Evolutionary conservation across 2,888 invertebrate genomes (phyloP).

Genomic region (Lycaena phlaeas): DNA sequence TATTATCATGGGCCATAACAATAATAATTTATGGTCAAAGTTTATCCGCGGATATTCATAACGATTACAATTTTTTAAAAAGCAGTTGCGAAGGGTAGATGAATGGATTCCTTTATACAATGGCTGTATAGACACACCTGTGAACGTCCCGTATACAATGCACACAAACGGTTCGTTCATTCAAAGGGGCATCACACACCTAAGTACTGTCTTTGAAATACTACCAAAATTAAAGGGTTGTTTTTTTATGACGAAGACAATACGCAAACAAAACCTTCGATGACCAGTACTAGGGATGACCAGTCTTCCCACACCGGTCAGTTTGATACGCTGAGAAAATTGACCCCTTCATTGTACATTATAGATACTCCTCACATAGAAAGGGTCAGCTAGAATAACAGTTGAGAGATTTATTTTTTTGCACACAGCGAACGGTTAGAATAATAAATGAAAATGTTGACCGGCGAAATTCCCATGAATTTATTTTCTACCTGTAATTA

Average conservation of each 20-base stretch:
- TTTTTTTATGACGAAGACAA: constrained; percentile 44
- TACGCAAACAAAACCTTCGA: constrained; percentile 53
- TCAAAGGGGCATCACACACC: constrained; percentile 48
- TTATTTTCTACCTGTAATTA: constrained; percentile 68
- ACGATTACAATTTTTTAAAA: constrained; percentile 8
- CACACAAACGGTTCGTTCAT: constrained; percentile 42
- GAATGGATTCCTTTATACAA: constrained; percentile 9
- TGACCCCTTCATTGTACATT: constrained; percentile 53
- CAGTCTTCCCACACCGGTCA: constrained; percentile 42
- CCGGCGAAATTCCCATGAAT: constrained; percentile 54
- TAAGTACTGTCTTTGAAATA: constrained; percentile 45
- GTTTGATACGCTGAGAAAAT: constrained; percentile 31
- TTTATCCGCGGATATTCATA: constrained; percentile 10
- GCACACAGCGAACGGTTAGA: constrained; percentile 48
- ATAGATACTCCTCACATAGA: constrained; percentile 41
- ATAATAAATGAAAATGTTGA: constrained; percentile 45
- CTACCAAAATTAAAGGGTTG: constrained; percentile 48
- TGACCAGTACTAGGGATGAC: constrained; percentile 64
- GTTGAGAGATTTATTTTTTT: constrained; percentile 44
- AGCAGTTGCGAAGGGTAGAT: constrained; percentile 10
- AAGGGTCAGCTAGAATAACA: constrained; percentile 45
- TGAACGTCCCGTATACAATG: constrained; percentile 26
- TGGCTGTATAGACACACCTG: constrained; percentile 22
- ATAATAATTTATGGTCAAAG: constrained; percentile 4
- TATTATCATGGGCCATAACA: not conserved